Base-by-base conservation (phyloP, 2,113 vertebrate genomes). In the Atractosteus spatula region DNA sequence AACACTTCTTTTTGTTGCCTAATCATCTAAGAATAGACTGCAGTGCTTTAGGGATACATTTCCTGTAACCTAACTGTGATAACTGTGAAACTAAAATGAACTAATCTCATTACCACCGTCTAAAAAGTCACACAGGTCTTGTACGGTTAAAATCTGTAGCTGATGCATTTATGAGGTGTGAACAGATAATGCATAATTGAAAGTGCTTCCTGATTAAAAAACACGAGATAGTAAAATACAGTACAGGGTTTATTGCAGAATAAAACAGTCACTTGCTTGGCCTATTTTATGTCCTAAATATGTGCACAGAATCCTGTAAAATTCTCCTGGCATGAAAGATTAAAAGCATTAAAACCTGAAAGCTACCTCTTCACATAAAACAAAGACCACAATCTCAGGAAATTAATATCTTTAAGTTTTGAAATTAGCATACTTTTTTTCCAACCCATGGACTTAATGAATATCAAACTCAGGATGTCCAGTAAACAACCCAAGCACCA, bases 1-100 rank as follows among this genome's bases (percentile, higher is more conserved):
- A 11, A 3, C 2, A 14, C 73, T 43, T 80, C 89, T 87, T 76
- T 79, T 89, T 89, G 83, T 79, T 84, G 70, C 75, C 80, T 91
- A 89, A 91, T 91, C 73, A 66, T 79, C 74, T 84, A 74, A 89
- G 83, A 92, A 92, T 86, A 87, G 73, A 82, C 70, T 74, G 77
- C 80, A 83, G 74, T 79, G 86, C 83, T 85, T 85, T 80, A 82
- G 78, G 90, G 84, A 81, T 55, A 86, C 83, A 82, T 89, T 93
- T 89, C 92, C 88, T 78, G 86, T 92, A 84, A 87, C 80, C 70
- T 72, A 75, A 77, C 78, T 85, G 89, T 88, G 89, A 91, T 89
- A n/a, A n/a, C n/a, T n/a, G n/a, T n/a, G 71, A 83, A 88, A 88
- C 84, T 79, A 88, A 91, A 91, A 91, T 80, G 79, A 92, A 86